A percentile compares a stretch with the other conserved stretches of the same genome.
Evolutionary conservation across 1,140 invertebrate species (phyloP).

Genomic region (Drosophila cardini): DNA sequence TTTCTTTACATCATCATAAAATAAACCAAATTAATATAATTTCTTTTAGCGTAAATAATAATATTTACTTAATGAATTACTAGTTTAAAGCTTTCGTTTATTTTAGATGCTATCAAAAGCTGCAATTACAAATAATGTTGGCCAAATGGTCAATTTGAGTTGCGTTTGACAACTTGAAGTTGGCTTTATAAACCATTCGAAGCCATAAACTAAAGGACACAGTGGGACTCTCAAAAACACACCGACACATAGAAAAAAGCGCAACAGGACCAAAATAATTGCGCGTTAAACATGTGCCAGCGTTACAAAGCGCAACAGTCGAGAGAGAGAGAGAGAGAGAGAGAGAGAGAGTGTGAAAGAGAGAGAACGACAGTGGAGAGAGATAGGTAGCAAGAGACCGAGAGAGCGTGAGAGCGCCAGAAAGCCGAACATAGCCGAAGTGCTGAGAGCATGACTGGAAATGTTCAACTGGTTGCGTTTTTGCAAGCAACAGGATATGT

Average conservation of each 20-base stretch:
- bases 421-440: constrained; percentile 61
- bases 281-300: constrained; percentile 81
- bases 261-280: constrained; percentile 83
- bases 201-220: constrained; percentile 18
- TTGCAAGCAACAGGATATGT: constrained; percentile 79
- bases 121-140: constrained; percentile 19
- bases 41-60: too few relatives aligned
- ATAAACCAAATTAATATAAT: too few relatives aligned
- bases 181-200: constrained; percentile 21
- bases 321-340: constrained; percentile 10
- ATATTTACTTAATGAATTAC: too few relatives aligned
- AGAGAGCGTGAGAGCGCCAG: constrained; percentile 32
- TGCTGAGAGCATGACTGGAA: constrained; percentile 59
- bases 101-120: not conserved
- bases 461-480: constrained; percentile 81
- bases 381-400: not conserved
- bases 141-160: constrained; percentile 28
- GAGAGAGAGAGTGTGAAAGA: constrained; percentile 21
- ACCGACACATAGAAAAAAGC: constrained; percentile 60
- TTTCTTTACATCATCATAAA: too few relatives aligned
- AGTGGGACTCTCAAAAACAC: constrained; percentile 32
- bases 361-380: not conserved
- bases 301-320: constrained; percentile 56
- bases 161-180: constrained; percentile 38
- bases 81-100: not conserved